Percentiles rank a stretch among this genome's conserved stretches.
Evolutionary conservation across 2,113 vertebrate species (phyloP).

Genomic region (Tichodroma muraria): DNA sequence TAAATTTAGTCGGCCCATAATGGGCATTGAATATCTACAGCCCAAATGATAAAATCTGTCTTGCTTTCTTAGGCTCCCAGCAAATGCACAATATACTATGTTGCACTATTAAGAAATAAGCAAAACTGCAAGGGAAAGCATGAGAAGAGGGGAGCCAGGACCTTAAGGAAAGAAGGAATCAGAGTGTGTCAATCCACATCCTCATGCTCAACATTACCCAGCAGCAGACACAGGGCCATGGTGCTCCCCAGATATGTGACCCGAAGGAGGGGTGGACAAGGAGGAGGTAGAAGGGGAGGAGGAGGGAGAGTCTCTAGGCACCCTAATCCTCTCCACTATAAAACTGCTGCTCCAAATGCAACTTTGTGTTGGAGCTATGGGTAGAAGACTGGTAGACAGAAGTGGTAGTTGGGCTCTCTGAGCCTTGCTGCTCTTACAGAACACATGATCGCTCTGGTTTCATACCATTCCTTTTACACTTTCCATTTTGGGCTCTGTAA

Average conservation of each 20-base stretch:
- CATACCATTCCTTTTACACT: background rate
- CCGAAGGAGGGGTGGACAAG: rapidly evolving
- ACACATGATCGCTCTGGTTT: background rate
- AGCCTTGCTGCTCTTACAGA: background rate
- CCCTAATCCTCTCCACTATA: background rate
- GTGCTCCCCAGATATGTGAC: background rate
- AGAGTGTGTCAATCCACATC: background rate
- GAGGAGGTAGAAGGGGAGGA: background rate
- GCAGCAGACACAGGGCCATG: background rate
- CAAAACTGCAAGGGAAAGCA: background rate
- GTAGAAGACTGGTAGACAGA: background rate
- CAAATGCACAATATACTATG: background rate
- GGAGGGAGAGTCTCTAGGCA: background rate
- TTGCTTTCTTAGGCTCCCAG: constrained; percentile 31
- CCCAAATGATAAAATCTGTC: constrained; percentile 52
- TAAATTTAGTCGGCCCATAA: constrained; percentile 48
- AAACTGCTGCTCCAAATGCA: background rate
- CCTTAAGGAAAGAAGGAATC: background rate
- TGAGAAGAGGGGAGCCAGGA: background rate
- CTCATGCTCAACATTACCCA: background rate
- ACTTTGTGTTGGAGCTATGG: background rate
- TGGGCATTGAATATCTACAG: constrained; percentile 50
- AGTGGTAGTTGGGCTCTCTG: background rate
- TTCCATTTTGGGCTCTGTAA: background rate
- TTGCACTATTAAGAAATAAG: background rate